Base-by-base conservation (phyloP, 1,140 invertebrate genomes). In the Lepidurus packardi region DNA sequence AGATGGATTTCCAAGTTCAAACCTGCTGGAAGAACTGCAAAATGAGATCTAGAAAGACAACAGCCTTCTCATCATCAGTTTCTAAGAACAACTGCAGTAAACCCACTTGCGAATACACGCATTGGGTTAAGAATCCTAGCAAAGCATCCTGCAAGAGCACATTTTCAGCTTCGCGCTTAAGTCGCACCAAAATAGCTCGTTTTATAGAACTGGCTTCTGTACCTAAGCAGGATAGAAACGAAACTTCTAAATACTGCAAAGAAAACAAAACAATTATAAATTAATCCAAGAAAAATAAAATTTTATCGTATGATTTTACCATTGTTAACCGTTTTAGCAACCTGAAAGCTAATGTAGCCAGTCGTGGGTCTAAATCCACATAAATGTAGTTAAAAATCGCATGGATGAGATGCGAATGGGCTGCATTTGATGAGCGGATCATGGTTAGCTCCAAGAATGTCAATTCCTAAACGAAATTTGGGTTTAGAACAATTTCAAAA, bases 361-460 rank as follows among this genome's bases (percentile, higher is more conserved):
- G 3, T 1, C 53, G 53, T 7, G 53, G 53, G 21, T 65, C 53
- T 4, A 65, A 65, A 7, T 65, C 53, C 16, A 13, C 16, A n/a
- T 65, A 65, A 16, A 65, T 65, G 13, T 65, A 65, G 53, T 65
- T 65, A n/a, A 65, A 65, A 16, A 65, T 65, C 53, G 53, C 8
- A 21, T 65, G 53, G 8, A 65, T 65, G 0, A 65, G 53, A 21
- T 65, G 53, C n/a, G 53, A 65, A 5, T 65, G 53, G 16, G 53
- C 53, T 65, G 53, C 53, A 8, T 65, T 65, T 7, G 53, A 65
- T 9, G 53, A 65, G 1, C 13, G 53, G 21, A 65, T 65, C 53
- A 65, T 21, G 9, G 53, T 65, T 65, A 65, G 3, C 8, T 65
- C 53, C 13, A 65, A 65, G 6, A 21, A 21, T 21, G 53, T 65